Conservation (phyloP, 2,113 vertebrate genomes). For the Recurvirostra avosetta region DNA sequence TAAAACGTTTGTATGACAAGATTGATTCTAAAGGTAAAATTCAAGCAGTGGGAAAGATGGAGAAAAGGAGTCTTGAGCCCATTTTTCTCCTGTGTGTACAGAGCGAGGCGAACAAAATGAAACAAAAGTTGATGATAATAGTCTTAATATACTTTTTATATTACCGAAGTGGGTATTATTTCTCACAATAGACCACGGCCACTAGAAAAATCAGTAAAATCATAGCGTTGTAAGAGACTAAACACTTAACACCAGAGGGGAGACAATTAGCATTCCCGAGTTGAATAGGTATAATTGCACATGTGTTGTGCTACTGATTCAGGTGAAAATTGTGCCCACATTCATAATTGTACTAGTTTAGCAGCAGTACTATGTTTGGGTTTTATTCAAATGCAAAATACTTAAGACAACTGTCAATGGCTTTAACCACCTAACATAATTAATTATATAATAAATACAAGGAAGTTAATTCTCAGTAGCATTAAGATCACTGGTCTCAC, state of each 20-base stretch:
- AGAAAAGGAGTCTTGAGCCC: background rate
- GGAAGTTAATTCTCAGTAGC: background rate
- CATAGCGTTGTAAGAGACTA: background rate
- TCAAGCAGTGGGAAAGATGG: background rate
- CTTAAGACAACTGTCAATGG: background rate
- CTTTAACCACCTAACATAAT: background rate
- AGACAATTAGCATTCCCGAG: background rate
- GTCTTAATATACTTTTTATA: background rate
- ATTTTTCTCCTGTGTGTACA: background rate
- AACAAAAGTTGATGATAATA: background rate
- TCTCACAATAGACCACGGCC: background rate
- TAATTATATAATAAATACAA: background rate
- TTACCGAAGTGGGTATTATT: background rate
- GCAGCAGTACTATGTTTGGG: background rate
- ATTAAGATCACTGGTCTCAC: background rate
- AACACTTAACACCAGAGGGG: background rate
- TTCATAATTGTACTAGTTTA: background rate
- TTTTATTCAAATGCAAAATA: background rate
- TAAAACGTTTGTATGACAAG: background rate
- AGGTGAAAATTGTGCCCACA: background rate
- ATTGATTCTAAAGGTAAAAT: background rate
- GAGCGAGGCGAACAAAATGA: background rate
- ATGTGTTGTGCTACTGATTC: background rate
- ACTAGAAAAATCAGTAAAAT: background rate
- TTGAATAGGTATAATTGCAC: background rate